Percentiles rank a stretch among this genome's conserved stretches.
phyloP scores from a whole-genome alignment of 2,888 invertebrate genomes.

The Macaria liturata region DNA sequence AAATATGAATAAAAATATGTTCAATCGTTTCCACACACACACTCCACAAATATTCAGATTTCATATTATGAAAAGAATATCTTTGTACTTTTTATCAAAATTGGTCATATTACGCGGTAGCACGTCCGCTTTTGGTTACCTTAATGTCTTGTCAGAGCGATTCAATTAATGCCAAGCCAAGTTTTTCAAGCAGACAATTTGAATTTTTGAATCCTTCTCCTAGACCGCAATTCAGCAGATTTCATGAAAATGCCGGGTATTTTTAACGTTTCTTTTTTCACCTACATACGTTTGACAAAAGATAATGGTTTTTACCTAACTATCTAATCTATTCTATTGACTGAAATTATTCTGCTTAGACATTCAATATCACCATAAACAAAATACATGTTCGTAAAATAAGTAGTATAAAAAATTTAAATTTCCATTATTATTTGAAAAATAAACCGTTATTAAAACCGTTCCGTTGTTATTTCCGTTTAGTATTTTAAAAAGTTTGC shows the following conservation, averaged over 20 bases:
- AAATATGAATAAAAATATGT: too few species aligned
- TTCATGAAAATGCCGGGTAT: neutral
- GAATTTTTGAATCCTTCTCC: conserved; percentile 1
- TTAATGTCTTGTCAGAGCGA: conserved; percentile 59
- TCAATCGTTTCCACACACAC: neutral
- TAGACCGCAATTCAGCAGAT: conserved; percentile 7
- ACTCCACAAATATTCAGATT: conserved; percentile 8
- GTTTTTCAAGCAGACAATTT: conserved; percentile 51
- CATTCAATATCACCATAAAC: too few species aligned
- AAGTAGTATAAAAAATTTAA: too few species aligned
- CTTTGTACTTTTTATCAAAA: conserved; percentile 45
- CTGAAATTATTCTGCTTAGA: neutral
- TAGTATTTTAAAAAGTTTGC: too few species aligned
- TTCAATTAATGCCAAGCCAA: conserved; percentile 60
- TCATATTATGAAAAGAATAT: conserved; percentile 16
- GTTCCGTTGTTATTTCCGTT: too few species aligned
- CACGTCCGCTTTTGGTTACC: conserved; percentile 70
- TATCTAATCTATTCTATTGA: neutral
- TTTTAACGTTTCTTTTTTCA: too few species aligned
- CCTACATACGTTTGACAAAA: too few species aligned
- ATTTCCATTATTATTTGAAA: too few species aligned
- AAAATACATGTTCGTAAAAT: too few species aligned
- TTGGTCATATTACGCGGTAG: conserved; percentile 68
- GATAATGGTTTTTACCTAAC: neutral
- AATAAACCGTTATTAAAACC: too few species aligned